phyloP scores from a whole-genome alignment of 2,113 vertebrate genomes.

The Eupsittula cactorum region DNA sequence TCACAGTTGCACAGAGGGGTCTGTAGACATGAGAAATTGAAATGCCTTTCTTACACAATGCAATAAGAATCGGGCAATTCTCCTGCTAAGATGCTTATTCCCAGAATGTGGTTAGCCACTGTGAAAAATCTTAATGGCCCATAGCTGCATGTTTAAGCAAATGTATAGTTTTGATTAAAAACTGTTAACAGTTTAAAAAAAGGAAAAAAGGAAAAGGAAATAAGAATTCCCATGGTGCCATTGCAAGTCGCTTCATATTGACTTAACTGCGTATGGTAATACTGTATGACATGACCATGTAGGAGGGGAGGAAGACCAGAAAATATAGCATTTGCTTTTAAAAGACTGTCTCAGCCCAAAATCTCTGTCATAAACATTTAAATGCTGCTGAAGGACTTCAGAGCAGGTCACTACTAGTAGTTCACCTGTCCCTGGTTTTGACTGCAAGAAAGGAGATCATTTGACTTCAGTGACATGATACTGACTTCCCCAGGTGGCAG shows the following conservation, averaged over 20 bases:
- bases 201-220: neutral
- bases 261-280: fast-evolving
- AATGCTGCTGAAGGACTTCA: neutral
- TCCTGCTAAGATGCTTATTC: neutral
- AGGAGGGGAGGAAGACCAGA: neutral
- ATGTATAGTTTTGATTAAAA: neutral
- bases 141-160: neutral
- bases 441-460: neutral
- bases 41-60: neutral
- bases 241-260: neutral
- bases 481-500: neutral
- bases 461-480: neutral
- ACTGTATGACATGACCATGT: fast-evolving
- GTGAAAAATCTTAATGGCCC: neutral
- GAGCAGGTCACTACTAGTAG: neutral
- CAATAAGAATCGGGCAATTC: neutral
- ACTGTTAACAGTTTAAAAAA: neutral
- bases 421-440: neutral
- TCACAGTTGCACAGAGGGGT: neutral
- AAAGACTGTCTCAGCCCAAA: neutral
- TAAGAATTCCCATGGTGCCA: no score
- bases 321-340: fast-evolving
- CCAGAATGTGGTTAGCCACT: neutral
- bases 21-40: neutral
- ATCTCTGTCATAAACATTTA: no score